Percentiles rank a stretch among this genome's conserved stretches.
Conservation (phyloP, 2,797 vertebrate species). For the Neosalanx taihuensis region DNA sequence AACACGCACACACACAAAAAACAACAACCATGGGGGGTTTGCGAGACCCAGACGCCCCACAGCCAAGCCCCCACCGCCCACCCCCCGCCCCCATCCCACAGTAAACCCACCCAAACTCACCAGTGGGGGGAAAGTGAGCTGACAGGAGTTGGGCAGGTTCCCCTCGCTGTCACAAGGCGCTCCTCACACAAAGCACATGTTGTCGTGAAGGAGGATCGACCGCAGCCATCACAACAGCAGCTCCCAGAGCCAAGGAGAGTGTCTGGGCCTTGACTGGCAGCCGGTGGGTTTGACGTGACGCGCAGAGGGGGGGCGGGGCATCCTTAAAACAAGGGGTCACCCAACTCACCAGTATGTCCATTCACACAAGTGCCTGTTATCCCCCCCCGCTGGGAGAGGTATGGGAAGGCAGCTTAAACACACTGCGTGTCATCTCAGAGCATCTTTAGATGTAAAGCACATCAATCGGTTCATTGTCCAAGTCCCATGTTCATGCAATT, state of each 20-base stretch:
- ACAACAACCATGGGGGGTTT: conserved; percentile 17
- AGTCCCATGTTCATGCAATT: background rate
- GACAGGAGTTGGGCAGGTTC: conserved; percentile 50
- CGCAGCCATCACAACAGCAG: conserved; percentile 37
- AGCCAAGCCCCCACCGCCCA: background rate
- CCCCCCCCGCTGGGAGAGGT: conserved; percentile 25
- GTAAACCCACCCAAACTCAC: conserved; percentile 31
- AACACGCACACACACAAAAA: conserved; percentile 2
- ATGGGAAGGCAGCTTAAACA: conserved; percentile 18
- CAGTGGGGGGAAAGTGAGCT: conserved; percentile 39
- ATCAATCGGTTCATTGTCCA: conserved; percentile 36
- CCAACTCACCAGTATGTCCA: conserved; percentile 20
- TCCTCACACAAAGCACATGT: conserved; percentile 47
- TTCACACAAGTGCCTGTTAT: conserved; percentile 30
- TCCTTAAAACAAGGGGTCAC: conserved; percentile 1
- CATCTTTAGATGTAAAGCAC: conserved; percentile 21
- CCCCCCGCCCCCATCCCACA: background rate
- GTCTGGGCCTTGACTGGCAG: conserved; percentile 28
- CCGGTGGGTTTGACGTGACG: conserved; percentile 31
- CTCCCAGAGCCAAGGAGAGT: conserved; percentile 37
- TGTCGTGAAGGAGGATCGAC: conserved; percentile 24
- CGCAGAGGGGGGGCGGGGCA: background rate
- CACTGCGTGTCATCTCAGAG: conserved; percentile 15
- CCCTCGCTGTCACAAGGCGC: conserved; percentile 44
- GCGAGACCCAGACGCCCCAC: conserved; percentile 15